A percentile compares a stretch with the other conserved stretches of the same genome.
Conservation (phyloP, 2,113 vertebrate genomes). For the Labrus mixtus region DNA sequence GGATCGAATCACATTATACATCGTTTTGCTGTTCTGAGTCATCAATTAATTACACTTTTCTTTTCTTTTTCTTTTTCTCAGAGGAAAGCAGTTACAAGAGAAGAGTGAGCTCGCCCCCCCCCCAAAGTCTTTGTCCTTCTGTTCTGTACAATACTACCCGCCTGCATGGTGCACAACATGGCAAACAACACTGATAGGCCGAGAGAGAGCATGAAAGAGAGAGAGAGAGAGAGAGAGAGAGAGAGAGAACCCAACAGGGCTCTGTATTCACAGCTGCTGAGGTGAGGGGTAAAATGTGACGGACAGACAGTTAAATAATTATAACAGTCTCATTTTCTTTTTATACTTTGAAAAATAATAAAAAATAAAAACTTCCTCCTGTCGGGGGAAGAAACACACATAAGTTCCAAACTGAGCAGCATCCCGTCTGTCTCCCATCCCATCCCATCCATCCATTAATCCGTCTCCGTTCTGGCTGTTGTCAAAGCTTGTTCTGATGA, state of each 20-base stretch:
- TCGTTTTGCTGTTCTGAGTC: conserved; percentile 67
- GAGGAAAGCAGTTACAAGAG: conserved; percentile 71
- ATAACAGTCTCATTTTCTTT: conserved; percentile 71
- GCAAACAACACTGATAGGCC: conserved; percentile 85
- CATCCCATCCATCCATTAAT: conserved; percentile 45
- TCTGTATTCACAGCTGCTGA: conserved; percentile 86
- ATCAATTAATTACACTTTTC: conserved; percentile 62
- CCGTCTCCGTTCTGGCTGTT: conserved; percentile 61
- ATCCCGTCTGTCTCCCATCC: conserved; percentile 80
- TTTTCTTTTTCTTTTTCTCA: conserved; percentile 19
- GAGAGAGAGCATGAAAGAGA: conserved; percentile 66
- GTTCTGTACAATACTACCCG: conserved; percentile 84
- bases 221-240: conserved; percentile 30
- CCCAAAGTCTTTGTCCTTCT: conserved; percentile 79
- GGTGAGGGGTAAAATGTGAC: conserved; percentile 78
- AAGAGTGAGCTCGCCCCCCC: conserved; percentile 63
- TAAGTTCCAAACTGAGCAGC: conserved; percentile 78
- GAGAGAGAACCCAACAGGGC: conserved; percentile 56
- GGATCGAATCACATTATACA: conserved; percentile 75
- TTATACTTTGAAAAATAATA: conserved; percentile 71
- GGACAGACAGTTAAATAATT: conserved; percentile 80
- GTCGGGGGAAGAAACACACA: conserved; percentile 60
- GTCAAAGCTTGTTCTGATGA: conserved; percentile 76
- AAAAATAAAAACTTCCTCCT: conserved; percentile 72
- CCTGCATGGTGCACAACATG: conserved; percentile 76